Conservation (phyloP, 2,888 invertebrate genomes). For the Dexiosoma caninum region DNA sequence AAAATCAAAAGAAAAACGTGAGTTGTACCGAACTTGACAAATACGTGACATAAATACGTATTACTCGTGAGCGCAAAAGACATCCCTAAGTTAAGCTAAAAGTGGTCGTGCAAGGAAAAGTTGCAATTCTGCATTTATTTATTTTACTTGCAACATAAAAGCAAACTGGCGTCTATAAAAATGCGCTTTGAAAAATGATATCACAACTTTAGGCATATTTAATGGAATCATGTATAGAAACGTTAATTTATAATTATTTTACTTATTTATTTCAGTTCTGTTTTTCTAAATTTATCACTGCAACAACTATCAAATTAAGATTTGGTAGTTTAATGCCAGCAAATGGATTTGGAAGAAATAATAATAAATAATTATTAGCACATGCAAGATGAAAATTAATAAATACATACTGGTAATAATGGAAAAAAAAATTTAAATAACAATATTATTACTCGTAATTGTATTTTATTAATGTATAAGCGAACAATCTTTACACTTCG, state of each 20-base stretch:
- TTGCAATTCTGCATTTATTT: slow-evolving; percentile 29
- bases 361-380: neutral
- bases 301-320: slow-evolving; percentile 34
- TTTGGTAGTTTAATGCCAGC: slow-evolving; percentile 23
- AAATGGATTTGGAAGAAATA: neutral
- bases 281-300: slow-evolving; percentile 32
- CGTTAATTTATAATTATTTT: slow-evolving; percentile 57
- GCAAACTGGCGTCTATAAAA: slow-evolving; percentile 53
- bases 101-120: neutral
- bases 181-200: slow-evolving; percentile 53
- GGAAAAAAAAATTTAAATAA: neutral
- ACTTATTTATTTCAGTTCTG: slow-evolving; percentile 26
- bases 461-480: too few species aligned
- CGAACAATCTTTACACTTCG: too few species aligned
- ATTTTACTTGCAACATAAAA: slow-evolving; percentile 40
- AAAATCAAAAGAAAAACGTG: too few species aligned
- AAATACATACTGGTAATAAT: too few species aligned
- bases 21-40: too few species aligned
- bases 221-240: slow-evolving; percentile 59
- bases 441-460: too few species aligned
- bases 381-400: neutral
- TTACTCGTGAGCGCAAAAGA: too few species aligned
- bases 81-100: too few species aligned
- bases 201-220: slow-evolving; percentile 59
- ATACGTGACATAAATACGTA: too few species aligned